Percentiles rank a stretch among this genome's conserved stretches.
Evolutionary conservation across 2,888 invertebrate genomes (phyloP).

Genomic region (Meta bourneti): DNA sequence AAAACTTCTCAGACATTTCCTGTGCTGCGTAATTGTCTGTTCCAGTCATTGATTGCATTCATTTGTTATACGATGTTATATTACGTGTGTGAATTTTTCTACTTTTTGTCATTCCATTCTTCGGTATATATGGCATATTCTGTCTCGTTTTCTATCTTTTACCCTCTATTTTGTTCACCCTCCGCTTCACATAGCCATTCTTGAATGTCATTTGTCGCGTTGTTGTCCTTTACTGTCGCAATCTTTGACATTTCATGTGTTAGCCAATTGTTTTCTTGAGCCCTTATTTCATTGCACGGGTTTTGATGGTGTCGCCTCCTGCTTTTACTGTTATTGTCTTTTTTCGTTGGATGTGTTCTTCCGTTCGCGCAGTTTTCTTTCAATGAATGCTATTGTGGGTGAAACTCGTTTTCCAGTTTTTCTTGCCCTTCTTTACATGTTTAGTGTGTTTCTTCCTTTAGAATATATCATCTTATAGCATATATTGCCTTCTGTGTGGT

Average conservation of each 20-base stretch:
- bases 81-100: background rate
- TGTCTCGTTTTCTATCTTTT: background rate
- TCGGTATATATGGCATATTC: background rate
- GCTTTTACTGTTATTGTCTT: background rate
- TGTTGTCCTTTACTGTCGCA: background rate
- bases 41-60: background rate
- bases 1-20: too few relatives aligned
- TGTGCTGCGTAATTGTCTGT: too few relatives aligned
- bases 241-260: background rate
- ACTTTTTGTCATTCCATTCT: background rate
- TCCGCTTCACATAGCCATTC: background rate
- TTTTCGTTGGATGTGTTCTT: background rate
- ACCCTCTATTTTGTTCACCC: background rate
- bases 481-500: background rate
- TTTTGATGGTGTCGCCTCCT: background rate
- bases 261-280: background rate
- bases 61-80: background rate
- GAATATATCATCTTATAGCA: background rate
- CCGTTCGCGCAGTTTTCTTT: background rate
- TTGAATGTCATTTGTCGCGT: background rate
- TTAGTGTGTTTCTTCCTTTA: background rate
- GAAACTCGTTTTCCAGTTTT: background rate
- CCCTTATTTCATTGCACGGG: background rate
- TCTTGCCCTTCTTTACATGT: background rate
- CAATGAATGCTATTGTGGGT: background rate